Base-by-base conservation (phyloP, 2,888 invertebrate species). In the Chymomyza amoena region DNA sequence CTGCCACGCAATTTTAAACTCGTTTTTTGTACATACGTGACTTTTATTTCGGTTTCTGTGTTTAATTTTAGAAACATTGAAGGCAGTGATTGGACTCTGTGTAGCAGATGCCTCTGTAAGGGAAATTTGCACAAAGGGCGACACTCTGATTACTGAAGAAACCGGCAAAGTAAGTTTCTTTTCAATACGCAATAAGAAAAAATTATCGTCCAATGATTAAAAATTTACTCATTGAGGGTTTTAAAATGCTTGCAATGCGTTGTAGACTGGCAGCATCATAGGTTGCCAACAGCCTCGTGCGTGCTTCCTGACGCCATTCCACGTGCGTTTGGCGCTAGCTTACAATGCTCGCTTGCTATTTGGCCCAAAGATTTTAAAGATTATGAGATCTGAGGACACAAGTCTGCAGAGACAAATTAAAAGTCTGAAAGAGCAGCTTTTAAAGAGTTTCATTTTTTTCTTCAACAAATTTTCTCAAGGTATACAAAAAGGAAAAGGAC, bases 401-500 rank as follows among this genome's bases (percentile, higher is more conserved):
- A 7, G 28, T 5, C 1, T 78, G 73, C 79, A 76, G 9, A 7
- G 50, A 0, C 3, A 10, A 54, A 66, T 71, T 76, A 74, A 69
- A 6, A 45, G 7, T 57, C 20, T 6, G 18, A 54, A 0, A 32
- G 9, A 2, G 5, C 18, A 2, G 5, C 54, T 13, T 1, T 4
- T 45, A 54, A 52, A 52, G 16, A 52, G 16, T 15, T 16, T 54
- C 6, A n/a, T 10, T 18, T 32, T 18, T 69, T 39, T 61, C 54
- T 16, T 28, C 36, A 1, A 25, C 25, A 61, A 28, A 0, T 70
- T 66, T 69, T 64, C 25, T 51, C 4, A 59, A 92, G 92, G 91
- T 92, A 76, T 99, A 98, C 93, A 99, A 99, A 93, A 99, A 98
- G 90, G 98, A 99, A 91, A 99, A 99, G 91, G 98, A 99, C 81